These are phyloP conservation scores for Cactoblastis cactorum DNA, from an alignment of 2,888 invertebrate species.

Conservation along the genomic window DNA sequence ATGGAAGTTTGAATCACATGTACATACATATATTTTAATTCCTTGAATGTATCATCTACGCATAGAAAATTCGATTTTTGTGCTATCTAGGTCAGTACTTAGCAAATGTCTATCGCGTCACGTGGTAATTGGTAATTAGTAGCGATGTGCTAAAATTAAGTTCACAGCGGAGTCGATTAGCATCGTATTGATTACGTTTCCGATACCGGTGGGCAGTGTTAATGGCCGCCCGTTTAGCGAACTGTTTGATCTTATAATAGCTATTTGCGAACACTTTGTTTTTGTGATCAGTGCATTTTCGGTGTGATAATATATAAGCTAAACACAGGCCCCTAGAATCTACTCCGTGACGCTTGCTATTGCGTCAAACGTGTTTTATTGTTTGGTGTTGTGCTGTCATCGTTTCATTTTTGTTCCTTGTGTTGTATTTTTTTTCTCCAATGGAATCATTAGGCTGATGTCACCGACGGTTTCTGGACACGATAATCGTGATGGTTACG, in stretches of 20 bases:
- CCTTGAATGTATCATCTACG: too few relatives aligned
- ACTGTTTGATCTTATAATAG: slow-evolving; percentile 62
- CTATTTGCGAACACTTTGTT: slow-evolving; percentile 61
- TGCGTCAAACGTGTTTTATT: slow-evolving; percentile 56
- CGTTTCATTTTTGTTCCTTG: slow-evolving; percentile 51
- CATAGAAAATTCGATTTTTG: too few relatives aligned
- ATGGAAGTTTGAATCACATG: too few relatives aligned
- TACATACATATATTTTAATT: too few relatives aligned
- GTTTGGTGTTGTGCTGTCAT: slow-evolving; percentile 59
- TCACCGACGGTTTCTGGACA: slow-evolving; percentile 63
- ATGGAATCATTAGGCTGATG: slow-evolving; percentile 60
- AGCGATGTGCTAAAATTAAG: slow-evolving; percentile 65
- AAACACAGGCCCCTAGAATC: slow-evolving; percentile 42
- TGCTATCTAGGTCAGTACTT: slow-evolving; percentile 11
- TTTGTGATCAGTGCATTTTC: slow-evolving; percentile 62
- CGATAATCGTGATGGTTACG: slow-evolving; percentile 65
- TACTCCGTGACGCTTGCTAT: slow-evolving; percentile 42
- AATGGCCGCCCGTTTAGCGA: slow-evolving; percentile 57
- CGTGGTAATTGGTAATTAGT: slow-evolving; percentile 67
- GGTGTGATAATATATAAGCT: slow-evolving; percentile 52
- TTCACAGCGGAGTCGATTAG: slow-evolving; percentile 56
- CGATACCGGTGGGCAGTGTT: slow-evolving; percentile 60
- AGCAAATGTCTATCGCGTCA: slow-evolving; percentile 41
- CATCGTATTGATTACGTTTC: slow-evolving; percentile 56
- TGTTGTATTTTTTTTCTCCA: slow-evolving; percentile 55